Evolutionary conservation across 2,888 invertebrate species (phyloP).

Genomic region (Macrophya annulata): DNA sequence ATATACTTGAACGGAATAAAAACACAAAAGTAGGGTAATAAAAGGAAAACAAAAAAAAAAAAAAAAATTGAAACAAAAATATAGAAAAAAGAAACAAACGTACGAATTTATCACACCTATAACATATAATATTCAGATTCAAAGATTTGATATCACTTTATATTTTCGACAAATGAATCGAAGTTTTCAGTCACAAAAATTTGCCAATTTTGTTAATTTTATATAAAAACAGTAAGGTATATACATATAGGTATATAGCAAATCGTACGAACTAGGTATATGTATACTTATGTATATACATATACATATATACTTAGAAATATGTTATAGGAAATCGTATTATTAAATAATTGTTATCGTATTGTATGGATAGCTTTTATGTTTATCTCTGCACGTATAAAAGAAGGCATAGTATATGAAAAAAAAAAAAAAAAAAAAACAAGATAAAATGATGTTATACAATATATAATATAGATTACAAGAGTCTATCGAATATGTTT

Average conservation of each 20-base stretch:
- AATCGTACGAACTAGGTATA: neutral
- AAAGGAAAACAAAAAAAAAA: neutral
- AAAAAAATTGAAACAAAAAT: neutral
- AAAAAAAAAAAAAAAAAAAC: neutral
- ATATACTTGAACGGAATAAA: neutral
- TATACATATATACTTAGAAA: neutral
- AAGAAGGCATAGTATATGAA: neutral
- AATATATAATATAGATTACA: conserved; percentile 1
- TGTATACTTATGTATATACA: neutral
- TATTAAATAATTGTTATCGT: conserved; percentile 33
- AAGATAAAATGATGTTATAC: neutral
- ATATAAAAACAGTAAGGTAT: neutral
- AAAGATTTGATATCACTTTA: neutral
- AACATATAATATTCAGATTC: neutral
- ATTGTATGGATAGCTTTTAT: conserved; percentile 19
- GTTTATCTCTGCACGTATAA: conserved; percentile 2
- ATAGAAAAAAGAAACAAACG: neutral
- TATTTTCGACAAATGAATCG: neutral
- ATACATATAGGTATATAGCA: neutral
- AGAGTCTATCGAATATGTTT: neutral
- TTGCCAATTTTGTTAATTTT: conserved; percentile 41
- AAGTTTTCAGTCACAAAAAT: neutral
- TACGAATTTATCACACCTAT: neutral
- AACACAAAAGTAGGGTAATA: neutral
- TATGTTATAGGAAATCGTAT: neutral